These are phyloP conservation scores for Drosophila quadrilineata DNA, from an alignment of 1,140 invertebrate genomes.

Conservation along the genomic window DNA sequence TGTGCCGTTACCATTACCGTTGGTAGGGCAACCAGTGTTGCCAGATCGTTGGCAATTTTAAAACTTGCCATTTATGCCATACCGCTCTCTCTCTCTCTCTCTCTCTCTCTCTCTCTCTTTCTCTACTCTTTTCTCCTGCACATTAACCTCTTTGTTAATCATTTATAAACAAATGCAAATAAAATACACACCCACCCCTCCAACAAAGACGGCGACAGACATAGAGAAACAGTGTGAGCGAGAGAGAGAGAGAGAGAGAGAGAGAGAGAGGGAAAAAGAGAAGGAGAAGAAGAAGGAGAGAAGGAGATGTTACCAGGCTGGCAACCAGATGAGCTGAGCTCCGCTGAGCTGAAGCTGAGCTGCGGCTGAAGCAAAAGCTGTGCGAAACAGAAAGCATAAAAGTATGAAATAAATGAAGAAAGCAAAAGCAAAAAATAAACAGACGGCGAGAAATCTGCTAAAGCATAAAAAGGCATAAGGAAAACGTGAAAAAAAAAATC, in stretches of 20 bases:
- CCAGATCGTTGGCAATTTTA: slow-evolving; percentile 31
- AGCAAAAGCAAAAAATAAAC: slow-evolving; percentile 71
- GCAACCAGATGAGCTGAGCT: slow-evolving; percentile 22
- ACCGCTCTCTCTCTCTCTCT: slow-evolving; percentile 49
- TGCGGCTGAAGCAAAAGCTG: not conserved
- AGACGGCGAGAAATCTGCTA: slow-evolving; percentile 62
- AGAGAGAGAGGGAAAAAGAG: too few species aligned
- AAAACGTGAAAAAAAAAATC: slow-evolving; percentile 15
- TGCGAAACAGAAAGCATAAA: not conserved
- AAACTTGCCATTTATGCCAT: slow-evolving; percentile 33
- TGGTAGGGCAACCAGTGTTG: too few species aligned
- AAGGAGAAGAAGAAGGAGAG: not conserved
- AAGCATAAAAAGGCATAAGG: slow-evolving; percentile 42
- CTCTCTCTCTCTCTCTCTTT: not conserved
- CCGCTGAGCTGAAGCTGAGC: slow-evolving; percentile 24
- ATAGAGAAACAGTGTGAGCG: too few species aligned
- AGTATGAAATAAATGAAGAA: slow-evolving; percentile 5
- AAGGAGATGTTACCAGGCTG: not conserved
- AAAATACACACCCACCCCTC: slow-evolving; percentile 53
- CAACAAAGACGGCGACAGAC: not conserved
- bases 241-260: too few species aligned
- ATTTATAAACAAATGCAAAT: slow-evolving; percentile 79
- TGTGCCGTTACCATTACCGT: slow-evolving; percentile 7
- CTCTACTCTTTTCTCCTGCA: slow-evolving; percentile 35
- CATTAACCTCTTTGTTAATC: slow-evolving; percentile 80